Base-by-base conservation (phyloP, 1,140 invertebrate genomes). In the Zaprionus tsacasi region DNA sequence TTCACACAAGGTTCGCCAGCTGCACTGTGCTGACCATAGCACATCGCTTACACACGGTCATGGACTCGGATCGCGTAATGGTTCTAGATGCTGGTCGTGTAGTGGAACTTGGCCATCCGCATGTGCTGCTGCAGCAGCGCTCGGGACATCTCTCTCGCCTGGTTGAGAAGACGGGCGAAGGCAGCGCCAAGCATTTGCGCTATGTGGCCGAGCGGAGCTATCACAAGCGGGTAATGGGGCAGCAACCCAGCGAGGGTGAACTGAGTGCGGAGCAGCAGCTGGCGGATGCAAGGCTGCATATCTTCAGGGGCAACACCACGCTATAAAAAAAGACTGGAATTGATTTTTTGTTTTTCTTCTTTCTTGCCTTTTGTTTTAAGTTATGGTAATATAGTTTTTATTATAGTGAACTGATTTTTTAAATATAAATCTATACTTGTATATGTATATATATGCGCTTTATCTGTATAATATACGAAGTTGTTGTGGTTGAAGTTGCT, bases 21-120 rank as follows among this genome's bases (percentile, higher is more conserved):
- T 97, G 96, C 81, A 98, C 97, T 0, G 96, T 98, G 1, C 87
- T 98, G 11, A 98, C 97, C 1, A 97, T 98, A 38, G 97, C 97
- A 6, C 97, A 98, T 93, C 94, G 97, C 13, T 92, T 97, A 3
- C 95, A 97, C 72, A 97, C 96, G 0, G 95, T 97, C 30, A 96
- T 97, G 94, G 96, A 97, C 80, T 95, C 94, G 48, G 95, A 96
- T 92, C 95, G 95, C 68, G 95, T 97, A 65, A 86, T 97, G 79
- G 95, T 96, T 0, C 94, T 97, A 93, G 95, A 96, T 72, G 93
- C 94, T 50, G 96, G 96, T 8, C 92, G 74, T 6, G 93, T 94
- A 54, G 93, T 94, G 38, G 96, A 97, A 91, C 96, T 95, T 81
- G 96, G 96, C 66, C 94, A 95, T 82, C 96, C 96, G 0, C 92